A percentile compares a stretch with the other conserved stretches of the same genome.
Evolutionary conservation across 2,113 vertebrate genomes (phyloP).

Genomic region (Oncorhynchus gorbuscha): DNA sequence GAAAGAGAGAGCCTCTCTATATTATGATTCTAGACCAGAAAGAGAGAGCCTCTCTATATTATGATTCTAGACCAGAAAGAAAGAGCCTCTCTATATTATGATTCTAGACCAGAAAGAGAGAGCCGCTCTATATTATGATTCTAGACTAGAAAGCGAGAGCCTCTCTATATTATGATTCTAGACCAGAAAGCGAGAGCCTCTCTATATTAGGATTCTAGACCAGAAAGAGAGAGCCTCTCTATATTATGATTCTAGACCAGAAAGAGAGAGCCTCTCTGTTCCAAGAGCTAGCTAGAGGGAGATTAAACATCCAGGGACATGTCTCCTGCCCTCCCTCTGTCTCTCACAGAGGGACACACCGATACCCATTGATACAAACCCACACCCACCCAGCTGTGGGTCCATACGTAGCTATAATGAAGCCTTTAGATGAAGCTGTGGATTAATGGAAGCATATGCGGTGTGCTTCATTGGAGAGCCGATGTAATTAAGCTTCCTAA

Average conservation of each 20-base stretch:
- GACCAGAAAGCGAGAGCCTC: too few relatives aligned
- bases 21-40: too few relatives aligned
- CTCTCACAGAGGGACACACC: background rate
- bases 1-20: too few relatives aligned
- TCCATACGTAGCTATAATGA: conserved; percentile 68
- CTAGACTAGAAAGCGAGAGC: too few relatives aligned
- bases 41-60: too few relatives aligned
- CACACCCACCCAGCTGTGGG: conserved; percentile 53
- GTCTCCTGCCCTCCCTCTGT: background rate
- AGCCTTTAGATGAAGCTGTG: conserved; percentile 60
- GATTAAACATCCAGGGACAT: background rate
- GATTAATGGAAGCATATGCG: conserved; percentile 68
- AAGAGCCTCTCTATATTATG: background rate
- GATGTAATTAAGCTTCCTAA: conserved; percentile 64
- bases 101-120: background rate
- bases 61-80: background rate
- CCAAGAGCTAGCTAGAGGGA: background rate
- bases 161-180: too few relatives aligned
- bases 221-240: too few relatives aligned
- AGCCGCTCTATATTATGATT: background rate
- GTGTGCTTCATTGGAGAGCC: conserved; percentile 51
- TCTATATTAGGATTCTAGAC: too few relatives aligned
- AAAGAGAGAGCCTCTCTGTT: too few relatives aligned
- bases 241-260: too few relatives aligned
- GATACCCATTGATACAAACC: too few relatives aligned